Evolutionary conservation across 2,113 vertebrate genomes (phyloP), one percentile per base, ranked within the genome.

Genomic region (Grus americana): DNA sequence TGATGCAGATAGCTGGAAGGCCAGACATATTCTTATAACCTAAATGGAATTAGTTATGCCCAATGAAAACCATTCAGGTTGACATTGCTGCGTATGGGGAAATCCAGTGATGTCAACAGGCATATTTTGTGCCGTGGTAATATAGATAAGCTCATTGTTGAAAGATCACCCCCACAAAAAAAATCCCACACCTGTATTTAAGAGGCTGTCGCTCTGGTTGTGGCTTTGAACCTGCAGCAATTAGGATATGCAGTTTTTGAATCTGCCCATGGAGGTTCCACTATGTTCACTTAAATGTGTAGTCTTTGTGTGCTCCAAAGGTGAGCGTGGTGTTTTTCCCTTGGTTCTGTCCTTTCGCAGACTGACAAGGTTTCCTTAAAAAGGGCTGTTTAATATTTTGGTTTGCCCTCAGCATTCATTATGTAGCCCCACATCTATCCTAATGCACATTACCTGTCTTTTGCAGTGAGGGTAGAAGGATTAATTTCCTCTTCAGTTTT

Each of bases 401-500:
- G 22, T 81, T 92, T 76, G 73, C 63, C 42, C 26, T 95, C 50
- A 42, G 46, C 71, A 73, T 86, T 93, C 30, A 21, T 40, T 88
- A 23, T 5, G 3, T 42, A 29, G 72, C 47, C 38, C 58, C 50
- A 13, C 15, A 16, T 68, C n/a, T 86, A 40, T 70, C 57, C 55
- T 91, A 59, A 47, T 73, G 38, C 74, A 29, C 30, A 5, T 57
- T 63, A 80, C 30, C n/a, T 67, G 74, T 34, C 63, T 61, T 81
- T 46, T 92, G 34, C 55, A 36, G n/a, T 32, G 80, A 82, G 29
- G 15, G 29, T 15, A 61, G 55, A 80, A 93, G 63, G 36, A 92
- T 84, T 94, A 49, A 87, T 95, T 89, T 95, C 66, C 80, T 94
- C 61, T 86, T 67, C 18, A 40, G 5, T 71, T 95, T 84, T 84